These are phyloP conservation scores for Sesia apiformis DNA, from an alignment of 2,888 invertebrate species.

Conservation along the genomic window DNA sequence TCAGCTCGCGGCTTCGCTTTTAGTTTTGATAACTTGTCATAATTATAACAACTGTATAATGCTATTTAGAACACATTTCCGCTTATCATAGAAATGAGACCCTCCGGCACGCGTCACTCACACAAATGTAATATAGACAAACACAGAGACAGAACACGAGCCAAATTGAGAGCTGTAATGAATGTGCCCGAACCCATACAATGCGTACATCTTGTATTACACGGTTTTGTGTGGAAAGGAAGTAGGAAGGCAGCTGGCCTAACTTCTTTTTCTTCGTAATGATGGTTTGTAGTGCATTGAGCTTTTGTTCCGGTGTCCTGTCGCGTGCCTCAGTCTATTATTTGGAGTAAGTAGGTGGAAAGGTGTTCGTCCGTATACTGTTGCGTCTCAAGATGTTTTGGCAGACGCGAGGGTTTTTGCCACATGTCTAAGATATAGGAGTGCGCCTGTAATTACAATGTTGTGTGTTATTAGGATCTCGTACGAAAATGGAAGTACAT, in stretches of 20 bases:
- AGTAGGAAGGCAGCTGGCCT: conserved; percentile 69
- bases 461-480: not conserved
- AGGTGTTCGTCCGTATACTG: conserved; percentile 60
- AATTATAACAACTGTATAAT: not conserved
- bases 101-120: conserved; percentile 5
- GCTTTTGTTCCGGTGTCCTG: conserved; percentile 59
- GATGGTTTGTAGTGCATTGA: conserved; percentile 65
- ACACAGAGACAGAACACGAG: conserved; percentile 50
- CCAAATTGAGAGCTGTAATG: conserved; percentile 64
- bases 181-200: conserved; percentile 61
- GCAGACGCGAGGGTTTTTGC: conserved; percentile 21
- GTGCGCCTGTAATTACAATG: not conserved
- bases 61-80: conserved; percentile 13
- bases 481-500: too few relatives aligned
- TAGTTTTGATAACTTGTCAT: not conserved
- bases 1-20: too few relatives aligned
- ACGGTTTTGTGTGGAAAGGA: conserved; percentile 62
- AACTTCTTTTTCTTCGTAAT: conserved; percentile 64
- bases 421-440: not conserved
- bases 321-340: conserved; percentile 58
- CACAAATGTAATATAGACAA: not conserved
- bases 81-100: conserved; percentile 6
- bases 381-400: conserved; percentile 61
- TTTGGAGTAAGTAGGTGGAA: conserved; percentile 59
- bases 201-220: conserved; percentile 65